Percentiles rank a stretch among this genome's conserved stretches.
These are phyloP conservation scores for Scartelaos histophorus DNA, from an alignment of 2,113 vertebrate genomes.

Conservation along the genomic window DNA sequence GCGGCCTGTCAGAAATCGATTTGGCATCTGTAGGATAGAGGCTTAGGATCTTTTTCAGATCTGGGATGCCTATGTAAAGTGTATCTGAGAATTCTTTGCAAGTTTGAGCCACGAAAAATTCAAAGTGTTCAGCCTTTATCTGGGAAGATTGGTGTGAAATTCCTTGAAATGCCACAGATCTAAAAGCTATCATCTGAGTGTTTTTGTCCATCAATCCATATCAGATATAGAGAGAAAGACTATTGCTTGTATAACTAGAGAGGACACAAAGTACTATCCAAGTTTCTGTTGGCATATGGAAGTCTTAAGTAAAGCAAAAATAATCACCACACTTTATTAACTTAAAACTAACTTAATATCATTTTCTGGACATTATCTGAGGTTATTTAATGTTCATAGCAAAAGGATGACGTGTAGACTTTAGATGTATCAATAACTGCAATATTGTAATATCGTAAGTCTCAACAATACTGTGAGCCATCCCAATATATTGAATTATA, in stretches of 20 bases:
- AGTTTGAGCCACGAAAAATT: slow-evolving; percentile 1
- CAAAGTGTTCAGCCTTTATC: slow-evolving; percentile 8
- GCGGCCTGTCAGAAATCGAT: slow-evolving; percentile 64
- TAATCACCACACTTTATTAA: not conserved
- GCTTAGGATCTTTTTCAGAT: slow-evolving; percentile 38
- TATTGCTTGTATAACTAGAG: not conserved
- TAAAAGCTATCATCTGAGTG: not conserved
- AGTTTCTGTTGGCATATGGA: not conserved
- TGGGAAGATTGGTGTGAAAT: not conserved
- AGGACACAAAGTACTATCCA: not conserved
- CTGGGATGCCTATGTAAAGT: slow-evolving; percentile 6
- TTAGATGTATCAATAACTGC: too few species aligned
- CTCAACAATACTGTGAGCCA: too few species aligned
- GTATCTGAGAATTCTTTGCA: slow-evolving; percentile 22
- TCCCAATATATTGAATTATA: too few species aligned
- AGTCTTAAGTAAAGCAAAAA: not conserved
- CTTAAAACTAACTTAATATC: too few species aligned
- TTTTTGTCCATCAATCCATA: slow-evolving; percentile 1
- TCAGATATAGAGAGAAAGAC: not conserved
- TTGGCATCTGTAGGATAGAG: slow-evolving; percentile 56
- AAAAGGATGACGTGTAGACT: too few species aligned
- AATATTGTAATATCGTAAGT: too few species aligned
- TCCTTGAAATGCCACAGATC: not conserved
- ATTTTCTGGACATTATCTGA: too few species aligned
- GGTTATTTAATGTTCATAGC: too few species aligned